These are phyloP conservation scores for Amorpha juglandis DNA, from an alignment of 2,888 invertebrate species.

Conservation along the genomic window DNA sequence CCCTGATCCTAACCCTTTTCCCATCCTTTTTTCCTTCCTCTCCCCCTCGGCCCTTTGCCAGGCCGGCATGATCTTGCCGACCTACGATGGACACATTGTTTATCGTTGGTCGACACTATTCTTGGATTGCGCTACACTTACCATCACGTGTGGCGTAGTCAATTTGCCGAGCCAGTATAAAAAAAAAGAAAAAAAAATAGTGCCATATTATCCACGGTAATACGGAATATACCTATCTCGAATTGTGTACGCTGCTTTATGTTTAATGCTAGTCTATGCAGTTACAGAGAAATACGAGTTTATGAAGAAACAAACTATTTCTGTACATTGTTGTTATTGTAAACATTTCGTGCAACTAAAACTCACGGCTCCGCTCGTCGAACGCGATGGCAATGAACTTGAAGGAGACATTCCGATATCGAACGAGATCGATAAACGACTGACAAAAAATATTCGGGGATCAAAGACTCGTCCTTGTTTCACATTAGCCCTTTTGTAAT, in stretches of 20 bases:
- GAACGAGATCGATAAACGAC: conserved; percentile 43
- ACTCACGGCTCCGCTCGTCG: conserved; percentile 12
- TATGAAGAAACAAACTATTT: conserved; percentile 28
- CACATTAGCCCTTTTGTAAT: conserved; percentile 71
- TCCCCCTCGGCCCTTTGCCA: too few species aligned
- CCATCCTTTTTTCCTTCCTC: too few species aligned
- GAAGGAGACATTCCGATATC: conserved; percentile 35
- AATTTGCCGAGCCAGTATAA: too few species aligned
- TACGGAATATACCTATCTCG: conserved; percentile 6
- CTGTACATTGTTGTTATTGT: conserved; percentile 29
- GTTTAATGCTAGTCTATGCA: conserved; percentile 14
- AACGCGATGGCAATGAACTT: conserved; percentile 27
- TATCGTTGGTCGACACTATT: too few species aligned
- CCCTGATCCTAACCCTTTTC: too few species aligned
- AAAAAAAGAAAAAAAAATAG: too few species aligned
- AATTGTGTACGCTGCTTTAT: conserved; percentile 16
- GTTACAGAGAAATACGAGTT: conserved; percentile 22
- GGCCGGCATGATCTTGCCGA: too few species aligned
- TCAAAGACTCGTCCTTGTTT: conserved; percentile 74
- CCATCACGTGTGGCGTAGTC: too few species aligned
- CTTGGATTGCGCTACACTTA: too few species aligned
- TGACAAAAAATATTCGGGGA: conserved; percentile 60
- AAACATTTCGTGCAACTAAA: conserved; percentile 26
- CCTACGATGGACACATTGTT: too few species aligned
- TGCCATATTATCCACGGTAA: conserved; percentile 8